phyloP scores from a whole-genome alignment of 2,888 invertebrate species.

The Apamea sordens region DNA sequence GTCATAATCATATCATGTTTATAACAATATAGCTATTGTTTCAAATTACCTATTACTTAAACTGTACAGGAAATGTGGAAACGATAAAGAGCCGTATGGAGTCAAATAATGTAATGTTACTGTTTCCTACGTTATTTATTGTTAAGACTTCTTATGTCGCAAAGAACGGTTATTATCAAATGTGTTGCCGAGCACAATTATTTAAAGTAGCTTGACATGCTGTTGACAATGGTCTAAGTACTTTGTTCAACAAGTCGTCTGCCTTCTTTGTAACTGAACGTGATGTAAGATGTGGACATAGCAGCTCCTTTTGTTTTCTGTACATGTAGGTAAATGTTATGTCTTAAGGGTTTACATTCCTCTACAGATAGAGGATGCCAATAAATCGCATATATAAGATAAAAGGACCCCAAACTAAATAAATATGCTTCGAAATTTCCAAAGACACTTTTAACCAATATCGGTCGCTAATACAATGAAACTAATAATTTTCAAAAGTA shows the following conservation, averaged over 20 bases:
- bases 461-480: background rate
- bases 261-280: conserved; percentile 19
- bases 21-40: conserved; percentile 59
- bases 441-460: background rate
- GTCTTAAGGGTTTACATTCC: no score
- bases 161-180: conserved; percentile 20
- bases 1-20: conserved; percentile 50
- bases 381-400: background rate
- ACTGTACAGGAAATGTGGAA: conserved; percentile 61
- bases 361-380: no score
- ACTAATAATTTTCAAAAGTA: background rate
- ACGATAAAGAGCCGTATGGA: conserved; percentile 38
- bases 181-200: conserved; percentile 29
- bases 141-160: conserved; percentile 35
- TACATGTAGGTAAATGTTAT: background rate
- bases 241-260: conserved; percentile 18
- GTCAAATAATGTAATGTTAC: conserved; percentile 35
- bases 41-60: conserved; percentile 46
- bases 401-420: background rate
- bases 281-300: conserved; percentile 32
- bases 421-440: background rate
- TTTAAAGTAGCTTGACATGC: conserved; percentile 26
- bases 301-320: background rate
- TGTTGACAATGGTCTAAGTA: conserved; percentile 37
- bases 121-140: conserved; percentile 49